Evolutionary conservation across 2,888 invertebrate species (phyloP), one percentile per base, ranked within the genome.

Genomic region (Quadroppia sp.): DNA sequence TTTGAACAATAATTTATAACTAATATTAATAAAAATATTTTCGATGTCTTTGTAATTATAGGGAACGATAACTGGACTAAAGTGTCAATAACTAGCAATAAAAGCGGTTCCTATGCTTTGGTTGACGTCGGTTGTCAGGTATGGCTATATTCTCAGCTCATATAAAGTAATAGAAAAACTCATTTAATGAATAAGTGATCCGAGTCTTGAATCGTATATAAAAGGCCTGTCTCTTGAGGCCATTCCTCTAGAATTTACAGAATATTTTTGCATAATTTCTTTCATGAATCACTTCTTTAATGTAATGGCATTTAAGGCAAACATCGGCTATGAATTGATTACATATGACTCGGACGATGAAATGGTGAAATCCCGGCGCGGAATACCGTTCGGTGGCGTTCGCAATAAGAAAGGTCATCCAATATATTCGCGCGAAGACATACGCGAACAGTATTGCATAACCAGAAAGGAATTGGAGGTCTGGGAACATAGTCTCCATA

Each of bases 361-460:
- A 67, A 78, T 78, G 85, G 88, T 89, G 86, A 87, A 88, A 80
- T 86, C 89, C 81, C 86, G 87, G 25, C 77, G 78, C 71, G 69
- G 67, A 70, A 50, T 67, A 36, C 69, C 73, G 32, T 74, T 76
- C 53, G 74, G 75, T 28, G 70, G 76, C 56, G 74, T 76, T 53
- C 74, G 77, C n/a, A 77, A 76, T 59, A 79, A 78, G 69, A 79
- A 79, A 70, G 78, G 80, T 50, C 80, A 80, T 61, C 81, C 82
- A 67, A 79, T 81, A 69, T 94, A 94, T 85, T 92, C 92, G 76
- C 90, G 92, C 81, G 87, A 91, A 85, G 91, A 91, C 85, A 93
- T 94, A 83, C 87, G 78, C 79, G 94, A 94, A 82, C 94, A 94
- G 84, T 94, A 94, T 85, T 94, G 94, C 85, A 91, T 94, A 85